Evolutionary conservation across 2,113 vertebrate species (phyloP), one percentile per base, ranked within the genome.

Genomic region (Equus przewalskii): DNA sequence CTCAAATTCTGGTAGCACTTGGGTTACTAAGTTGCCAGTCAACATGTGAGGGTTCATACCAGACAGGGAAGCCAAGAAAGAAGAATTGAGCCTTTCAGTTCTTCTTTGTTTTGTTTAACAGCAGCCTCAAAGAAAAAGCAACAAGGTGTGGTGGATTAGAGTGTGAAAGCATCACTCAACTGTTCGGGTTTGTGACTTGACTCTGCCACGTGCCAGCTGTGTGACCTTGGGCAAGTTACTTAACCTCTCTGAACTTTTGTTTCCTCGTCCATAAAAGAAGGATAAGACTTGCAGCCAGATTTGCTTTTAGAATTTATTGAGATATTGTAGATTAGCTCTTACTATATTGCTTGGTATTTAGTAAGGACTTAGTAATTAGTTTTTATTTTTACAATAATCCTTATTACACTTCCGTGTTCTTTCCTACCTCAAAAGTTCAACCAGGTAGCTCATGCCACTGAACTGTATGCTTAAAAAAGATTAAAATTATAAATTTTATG

Each of bases 331-430:
- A n/a, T 72, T 36, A 83, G 24, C 67, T 82, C 18, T 90, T 75
- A 49, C 87, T 28, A 49, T 24, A 24, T 85, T 67, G n/a, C 46
- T 84, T 84, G 18, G 15, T 7, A 56, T 67, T 60, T 75, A 62
- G 9, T 73, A 91, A 94, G 19, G n/a, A 75, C 9, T 82, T 79
- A 69, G 2, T 80, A 62, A 41, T 62, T 70, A 60, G 41, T 22
- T 96, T 91, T 92, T 82, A 44, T 92, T 79, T 95, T 97, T 84
- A 44, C 87, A 30, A 76, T 56, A 75, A 76, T 95, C 78, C 49
- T 44, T 22, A 82, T 60, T 86, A 79, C 6, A 60, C 14, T 84
- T 65, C 21, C 26, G 49, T 91, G 73, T 36, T 69, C 28, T 76
- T 95, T 95, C 8, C 62, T 78, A 51, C 16, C 10, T 90, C 30